phyloP scores from a whole-genome alignment of 2,888 invertebrate species.

The Phoronis australis region DNA sequence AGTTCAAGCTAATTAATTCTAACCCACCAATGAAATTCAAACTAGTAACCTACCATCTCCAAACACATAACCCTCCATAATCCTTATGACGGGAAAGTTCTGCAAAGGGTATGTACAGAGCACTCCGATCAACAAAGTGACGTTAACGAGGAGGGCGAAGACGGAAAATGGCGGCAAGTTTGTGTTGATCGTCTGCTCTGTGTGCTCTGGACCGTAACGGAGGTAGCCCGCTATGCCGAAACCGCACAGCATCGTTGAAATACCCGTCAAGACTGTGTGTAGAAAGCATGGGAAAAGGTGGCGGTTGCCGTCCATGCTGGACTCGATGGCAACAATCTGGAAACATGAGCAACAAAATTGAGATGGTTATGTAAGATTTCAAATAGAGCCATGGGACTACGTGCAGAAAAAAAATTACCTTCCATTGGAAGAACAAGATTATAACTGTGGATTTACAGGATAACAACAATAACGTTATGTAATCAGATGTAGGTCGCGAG shows the following conservation, averaged over 20 bases:
- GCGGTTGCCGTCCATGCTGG: conserved; percentile 49
- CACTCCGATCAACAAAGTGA: conserved; percentile 40
- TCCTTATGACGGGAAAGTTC: conserved; percentile 43
- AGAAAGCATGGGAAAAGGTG: conserved; percentile 40
- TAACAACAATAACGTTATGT: too few species aligned
- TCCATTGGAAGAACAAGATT: too few species aligned
- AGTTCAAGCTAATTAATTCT: too few species aligned
- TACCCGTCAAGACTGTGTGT: conserved; percentile 29
- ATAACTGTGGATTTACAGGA: too few species aligned
- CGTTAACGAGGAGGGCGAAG: conserved; percentile 30
- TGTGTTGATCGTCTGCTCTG: conserved; percentile 42
- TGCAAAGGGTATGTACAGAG: conserved; percentile 47
- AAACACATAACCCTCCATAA: conserved; percentile 36
- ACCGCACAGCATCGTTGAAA: conserved; percentile 26
- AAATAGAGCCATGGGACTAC: not conserved
- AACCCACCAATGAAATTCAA: too few species aligned
- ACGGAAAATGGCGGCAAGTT: conserved; percentile 25
- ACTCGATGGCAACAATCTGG: conserved; percentile 49
- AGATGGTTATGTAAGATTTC: not conserved
- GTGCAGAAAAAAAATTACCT: not conserved
- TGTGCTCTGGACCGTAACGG: conserved; percentile 30
- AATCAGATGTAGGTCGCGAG: too few species aligned
- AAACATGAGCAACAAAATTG: conserved; percentile 5
- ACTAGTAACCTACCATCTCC: conserved; percentile 32
- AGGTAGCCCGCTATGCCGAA: conserved; percentile 46